Evolutionary conservation across 2,113 vertebrate species (phyloP), one percentile per base, ranked within the genome.

Genomic region (Mirza zaza): DNA sequence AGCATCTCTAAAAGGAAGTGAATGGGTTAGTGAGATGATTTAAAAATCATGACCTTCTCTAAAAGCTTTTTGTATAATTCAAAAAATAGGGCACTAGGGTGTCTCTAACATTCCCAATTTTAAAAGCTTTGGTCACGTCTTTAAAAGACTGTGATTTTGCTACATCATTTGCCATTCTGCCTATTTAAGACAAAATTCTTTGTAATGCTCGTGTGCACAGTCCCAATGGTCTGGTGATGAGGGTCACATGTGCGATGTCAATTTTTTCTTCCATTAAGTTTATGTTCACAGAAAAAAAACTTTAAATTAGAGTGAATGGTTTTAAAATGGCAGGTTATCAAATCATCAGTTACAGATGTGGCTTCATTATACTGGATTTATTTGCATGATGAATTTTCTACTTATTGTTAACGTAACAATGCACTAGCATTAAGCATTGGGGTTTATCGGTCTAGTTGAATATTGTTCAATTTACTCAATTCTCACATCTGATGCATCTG

Each of bases 261-360:
- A 34, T 87, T 94, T 92, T 95, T 94, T 85, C 63, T 92, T 83
- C 59, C 63, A 48, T 87, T 85, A 52, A 81, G 52, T 90, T 79
- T 67, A 61, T 57, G 48, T 23, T 75, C 45, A 90, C 39, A 39
- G 57, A 91, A 50, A 91, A 94, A 87, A 61, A 90, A 61, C 36
- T 79, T 76, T 42, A 73, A 90, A 90, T 90, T 77, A 71, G 68
- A 83, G 39, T 29, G 92, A 96, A 94, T 80, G 15, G 34, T 65
- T 96, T 94, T 97, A 81, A 76, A 88, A 84, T 32, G 48, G 34
- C 63, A 93, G 52, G 73, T 96, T 97, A 84, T 96, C 93, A 97
- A 93, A 96, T 84, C 39, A 87, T 91, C 48, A 71, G 75, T 94
- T 95, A 73, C 6, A 90, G 32, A 68, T n/a, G 20, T 48, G 91